Conservation (phyloP, 2,797 vertebrate genomes). For the Dipus sagitta region DNA sequence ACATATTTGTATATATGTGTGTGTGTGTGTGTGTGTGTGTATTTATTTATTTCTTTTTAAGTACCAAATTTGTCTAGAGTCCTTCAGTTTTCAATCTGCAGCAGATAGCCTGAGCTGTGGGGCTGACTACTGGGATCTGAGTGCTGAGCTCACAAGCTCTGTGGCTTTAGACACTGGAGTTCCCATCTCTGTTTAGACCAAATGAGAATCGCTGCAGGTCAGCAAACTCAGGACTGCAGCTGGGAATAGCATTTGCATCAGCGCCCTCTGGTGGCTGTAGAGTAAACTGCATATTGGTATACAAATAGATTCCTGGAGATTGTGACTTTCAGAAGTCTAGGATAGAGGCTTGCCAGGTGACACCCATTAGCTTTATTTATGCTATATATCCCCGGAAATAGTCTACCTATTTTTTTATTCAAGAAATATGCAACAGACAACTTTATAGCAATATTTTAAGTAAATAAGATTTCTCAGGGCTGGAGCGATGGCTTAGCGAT, state of each 20-base stretch:
- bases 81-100: background rate
- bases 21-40: too few species aligned
- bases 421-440: background rate
- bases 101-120: background rate
- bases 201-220: background rate
- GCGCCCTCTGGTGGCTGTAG: slow-evolving; percentile 44
- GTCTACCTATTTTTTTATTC: background rate
- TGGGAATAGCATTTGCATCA: background rate
- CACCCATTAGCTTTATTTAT: background rate
- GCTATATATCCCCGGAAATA: background rate
- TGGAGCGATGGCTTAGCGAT: too few species aligned
- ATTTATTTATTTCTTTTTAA: background rate
- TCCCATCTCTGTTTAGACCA: background rate
- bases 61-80: background rate
- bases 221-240: background rate
- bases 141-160: background rate
- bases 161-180: background rate
- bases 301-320: background rate
- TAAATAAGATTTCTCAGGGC: too few species aligned
- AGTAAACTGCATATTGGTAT: background rate
- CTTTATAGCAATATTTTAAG: background rate
- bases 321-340: background rate
- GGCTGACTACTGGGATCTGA: background rate
- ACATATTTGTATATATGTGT: too few species aligned
- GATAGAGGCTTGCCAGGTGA: background rate